Base-by-base conservation (phyloP, 2,113 vertebrate species). In the Labrus mixtus region DNA sequence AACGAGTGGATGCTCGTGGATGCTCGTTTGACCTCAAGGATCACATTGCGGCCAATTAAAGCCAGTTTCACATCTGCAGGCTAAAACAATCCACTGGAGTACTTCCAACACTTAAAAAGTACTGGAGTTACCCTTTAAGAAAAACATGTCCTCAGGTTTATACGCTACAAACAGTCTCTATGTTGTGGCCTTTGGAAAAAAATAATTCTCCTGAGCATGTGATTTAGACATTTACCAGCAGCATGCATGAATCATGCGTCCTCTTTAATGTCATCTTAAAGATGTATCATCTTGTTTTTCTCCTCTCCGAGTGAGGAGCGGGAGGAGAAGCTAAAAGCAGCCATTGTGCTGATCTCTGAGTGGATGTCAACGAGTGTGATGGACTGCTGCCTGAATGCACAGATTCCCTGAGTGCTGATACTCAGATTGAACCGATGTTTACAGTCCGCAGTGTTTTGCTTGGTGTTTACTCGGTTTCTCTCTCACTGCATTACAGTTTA, bases 171-270 rank as follows among this genome's bases (percentile, higher is more conserved):
- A 25, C 25, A 25, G 25, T 25, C 25, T 25, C 25, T 25, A 25
- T 0, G 51, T 1, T 1, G 65, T 63, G 73, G 78, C 78, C 76
- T 79, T 43, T 65, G 46, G 76, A 46, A 2, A 33, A 36, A 67
- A n/a, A n/a, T n/a, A n/a, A 63, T 60, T 37, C 61, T 69, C 73
- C 76, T 4, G 71, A 65, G 10, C 79, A 79, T 76, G 72, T 45
- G 63, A 83, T 61, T 20, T 29, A 86, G 80, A 79, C 73, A 73
- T 83, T 81, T 78, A 22, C 78, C 85, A 45, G 0, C 74, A 39
- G 78, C 56, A 6, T 39, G 51, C 81, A 65, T 10, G 63, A 64
- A 67, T 72, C 68, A 64, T 0, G 54, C 60, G 17, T 56, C 53
- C 5, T 83, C 67, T 55, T 66, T 74, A 79, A 88, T 82, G 78